A percentile compares a stretch with the other conserved stretches of the same genome.
Conservation (phyloP, 2,797 vertebrate species). For the Spea hammondii region DNA sequence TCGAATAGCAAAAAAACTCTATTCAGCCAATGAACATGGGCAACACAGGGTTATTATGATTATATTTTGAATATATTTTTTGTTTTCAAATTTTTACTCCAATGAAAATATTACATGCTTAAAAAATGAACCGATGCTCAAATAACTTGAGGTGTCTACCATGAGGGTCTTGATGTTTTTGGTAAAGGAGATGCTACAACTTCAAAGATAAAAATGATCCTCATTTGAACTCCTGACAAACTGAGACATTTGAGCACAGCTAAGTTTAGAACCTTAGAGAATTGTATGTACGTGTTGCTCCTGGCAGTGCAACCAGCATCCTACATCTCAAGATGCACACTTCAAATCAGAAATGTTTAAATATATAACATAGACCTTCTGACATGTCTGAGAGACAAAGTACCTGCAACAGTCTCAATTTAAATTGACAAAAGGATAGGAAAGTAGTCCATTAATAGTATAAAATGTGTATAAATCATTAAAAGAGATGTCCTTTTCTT, state of each 20-base stretch:
- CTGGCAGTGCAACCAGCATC: background rate
- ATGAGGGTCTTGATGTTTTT: too few relatives aligned
- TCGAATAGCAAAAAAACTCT: background rate
- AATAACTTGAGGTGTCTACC: background rate
- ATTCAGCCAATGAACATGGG: background rate
- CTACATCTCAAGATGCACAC: constrained; percentile 6
- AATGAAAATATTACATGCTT: background rate
- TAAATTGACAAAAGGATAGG: background rate
- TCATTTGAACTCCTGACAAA: constrained; percentile 24
- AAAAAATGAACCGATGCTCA: background rate
- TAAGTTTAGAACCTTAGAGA: constrained; percentile 19
- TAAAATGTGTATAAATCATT: too few relatives aligned
- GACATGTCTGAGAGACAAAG: constrained; percentile 10
- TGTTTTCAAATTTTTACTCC: background rate
- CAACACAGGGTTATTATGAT: background rate
- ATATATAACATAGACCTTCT: constrained; percentile 33
- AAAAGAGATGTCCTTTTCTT: too few relatives aligned
- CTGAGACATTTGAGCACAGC: constrained; percentile 1
- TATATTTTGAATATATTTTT: background rate
- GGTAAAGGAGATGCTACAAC: background rate
- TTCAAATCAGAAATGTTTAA: constrained; percentile 30
- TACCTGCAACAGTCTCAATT: constrained; percentile 7
- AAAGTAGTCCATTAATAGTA: too few relatives aligned
- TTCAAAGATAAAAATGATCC: constrained; percentile 8
- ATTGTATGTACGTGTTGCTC: background rate